These are phyloP conservation scores for Marasmarcha lunaedactyla DNA, from an alignment of 2,888 invertebrate species.

Conservation along the genomic window DNA sequence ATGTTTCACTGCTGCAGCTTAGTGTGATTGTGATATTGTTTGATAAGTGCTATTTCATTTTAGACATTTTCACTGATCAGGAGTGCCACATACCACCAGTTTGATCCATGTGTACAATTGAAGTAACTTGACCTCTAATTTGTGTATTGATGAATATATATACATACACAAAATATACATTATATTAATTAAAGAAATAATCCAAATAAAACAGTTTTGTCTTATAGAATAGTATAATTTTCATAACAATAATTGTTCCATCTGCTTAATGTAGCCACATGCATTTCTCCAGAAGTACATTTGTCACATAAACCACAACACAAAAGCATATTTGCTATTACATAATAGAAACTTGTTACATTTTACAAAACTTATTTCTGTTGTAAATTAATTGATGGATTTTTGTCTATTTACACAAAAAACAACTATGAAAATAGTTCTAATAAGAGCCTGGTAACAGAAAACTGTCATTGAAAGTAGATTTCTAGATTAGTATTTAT, in stretches of 20 bases:
- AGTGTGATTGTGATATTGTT: constrained; percentile 20
- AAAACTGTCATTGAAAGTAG: no score
- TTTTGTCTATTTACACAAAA: no score
- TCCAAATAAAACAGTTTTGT: background rate
- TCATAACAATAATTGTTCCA: constrained; percentile 6
- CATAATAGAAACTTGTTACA: no score
- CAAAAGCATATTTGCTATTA: no score
- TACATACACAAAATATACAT: background rate
- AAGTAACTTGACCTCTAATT: background rate
- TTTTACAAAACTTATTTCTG: no score
- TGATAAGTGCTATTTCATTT: background rate
- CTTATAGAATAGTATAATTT: background rate
- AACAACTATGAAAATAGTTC: no score
- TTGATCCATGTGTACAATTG: background rate
- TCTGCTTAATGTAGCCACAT: constrained; percentile 51
- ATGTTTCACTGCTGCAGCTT: constrained; percentile 7
- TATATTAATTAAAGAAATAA: background rate
- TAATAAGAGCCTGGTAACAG: no score
- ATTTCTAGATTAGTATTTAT: no score
- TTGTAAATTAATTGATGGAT: no score
- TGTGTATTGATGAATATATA: background rate
- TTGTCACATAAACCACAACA: constrained; percentile 17
- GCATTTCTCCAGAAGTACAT: constrained; percentile 38
- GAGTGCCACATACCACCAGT: background rate
- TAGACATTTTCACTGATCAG: background rate